Percentiles rank a stretch among this genome's conserved stretches.
phyloP scores from a whole-genome alignment of 2,113 vertebrate genomes.

The Strix uralensis region DNA sequence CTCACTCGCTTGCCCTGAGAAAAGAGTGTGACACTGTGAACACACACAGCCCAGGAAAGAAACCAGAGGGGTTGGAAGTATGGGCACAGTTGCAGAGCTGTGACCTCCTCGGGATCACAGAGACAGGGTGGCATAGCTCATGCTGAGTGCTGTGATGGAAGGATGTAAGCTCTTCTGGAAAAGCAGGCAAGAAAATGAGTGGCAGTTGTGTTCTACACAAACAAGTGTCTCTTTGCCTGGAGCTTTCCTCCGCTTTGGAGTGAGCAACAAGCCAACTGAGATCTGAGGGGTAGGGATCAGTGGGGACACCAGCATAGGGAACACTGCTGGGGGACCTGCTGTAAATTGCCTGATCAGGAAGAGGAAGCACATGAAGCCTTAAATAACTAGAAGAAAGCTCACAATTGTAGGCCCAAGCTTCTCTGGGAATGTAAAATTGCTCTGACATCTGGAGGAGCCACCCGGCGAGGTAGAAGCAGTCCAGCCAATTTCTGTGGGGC shows the following conservation, averaged over 20 bases:
- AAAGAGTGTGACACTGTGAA: background rate
- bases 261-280: background rate
- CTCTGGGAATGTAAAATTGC: background rate
- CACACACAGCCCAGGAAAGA: fast-evolving
- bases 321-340: background rate
- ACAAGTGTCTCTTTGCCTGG: background rate
- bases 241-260: background rate
- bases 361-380: background rate
- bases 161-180: background rate
- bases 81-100: background rate
- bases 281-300: fast-evolving
- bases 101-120: background rate
- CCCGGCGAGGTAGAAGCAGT: background rate
- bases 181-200: background rate
- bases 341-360: background rate
- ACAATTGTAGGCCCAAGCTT: background rate
- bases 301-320: background rate
- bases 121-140: background rate
- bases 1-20: fast-evolving
- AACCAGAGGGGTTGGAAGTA: fast-evolving
- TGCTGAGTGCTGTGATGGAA: background rate
- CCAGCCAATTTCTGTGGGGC: background rate
- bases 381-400: background rate
- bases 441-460: background rate
- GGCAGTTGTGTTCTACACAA: background rate